Evolutionary conservation across 2,113 vertebrate species (phyloP), one percentile per base, ranked within the genome.

Genomic region (Pithys albifrons): DNA sequence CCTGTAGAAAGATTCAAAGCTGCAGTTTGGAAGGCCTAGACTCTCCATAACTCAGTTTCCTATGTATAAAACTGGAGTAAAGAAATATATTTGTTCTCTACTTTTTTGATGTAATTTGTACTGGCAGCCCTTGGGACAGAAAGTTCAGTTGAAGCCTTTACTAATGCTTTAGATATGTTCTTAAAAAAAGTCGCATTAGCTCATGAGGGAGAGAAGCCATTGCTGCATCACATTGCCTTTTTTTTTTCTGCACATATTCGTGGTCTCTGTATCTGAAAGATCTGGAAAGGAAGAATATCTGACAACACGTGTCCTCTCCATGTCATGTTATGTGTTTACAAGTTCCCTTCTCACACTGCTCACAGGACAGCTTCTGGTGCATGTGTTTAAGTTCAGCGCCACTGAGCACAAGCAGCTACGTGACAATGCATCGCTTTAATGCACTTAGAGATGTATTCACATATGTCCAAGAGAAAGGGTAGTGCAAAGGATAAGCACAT

Each of bases 291-390:
- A 72, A 43, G 25, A 45, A 16, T 54, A 23, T 46, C 82, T 70
- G 67, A 73, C 29, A 41, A 15, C 2, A 0, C 2, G 1, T 72
- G 49, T 71, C 52, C 33, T 77, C 29, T 74, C 24, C 19, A 8
- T 1, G 6, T 39, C 19, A 35, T 24, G 8, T 66, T 57, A 14
- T 0, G 0, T 28, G 25, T 87, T 84, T 85, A 6, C 31, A 91
- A n/a, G 35, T 52, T 66, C 10, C 27, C 15, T 1, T 77, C 13
- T 89, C 46, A 31, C 73, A 5, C 31, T 59, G 22, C 29, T 74
- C 11, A 7, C 10, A 69, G n/a, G 14, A 33, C 33, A 33, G n/a
- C 2, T 72, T 31, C 49, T 93, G 46, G 15, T 51, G 19, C 9
- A 0, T 6, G 35, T 31, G 27, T 29, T 80, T 24, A 10, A 69